Evolutionary conservation across 2,113 vertebrate genomes (phyloP).

Genomic region (Accipiter cooperii): DNA sequence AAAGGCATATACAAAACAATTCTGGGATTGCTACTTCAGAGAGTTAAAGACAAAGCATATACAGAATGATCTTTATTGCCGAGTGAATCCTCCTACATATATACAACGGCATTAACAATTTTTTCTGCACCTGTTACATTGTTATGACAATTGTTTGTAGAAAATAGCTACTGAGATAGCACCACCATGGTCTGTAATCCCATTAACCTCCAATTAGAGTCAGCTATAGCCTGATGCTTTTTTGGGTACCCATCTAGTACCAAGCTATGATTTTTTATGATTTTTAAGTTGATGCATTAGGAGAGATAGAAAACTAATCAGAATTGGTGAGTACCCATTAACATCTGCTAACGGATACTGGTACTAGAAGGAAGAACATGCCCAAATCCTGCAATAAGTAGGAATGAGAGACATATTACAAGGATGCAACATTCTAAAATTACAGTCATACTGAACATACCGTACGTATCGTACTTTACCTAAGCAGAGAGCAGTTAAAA

Average conservation of each 20-base stretch:
- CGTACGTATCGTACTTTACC: not conserved
- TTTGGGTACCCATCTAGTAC: not conserved
- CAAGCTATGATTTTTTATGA: not conserved
- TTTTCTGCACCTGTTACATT: not conserved
- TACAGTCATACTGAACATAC: not conserved
- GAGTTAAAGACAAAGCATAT: not conserved
- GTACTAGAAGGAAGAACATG: not conserved
- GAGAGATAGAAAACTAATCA: not conserved
- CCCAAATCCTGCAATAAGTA: not conserved
- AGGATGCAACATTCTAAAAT: not conserved
- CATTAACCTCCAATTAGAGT: not conserved
- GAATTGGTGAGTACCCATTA: not conserved
- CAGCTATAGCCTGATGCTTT: not conserved
- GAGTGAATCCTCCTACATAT: not conserved
- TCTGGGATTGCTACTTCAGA: not conserved
- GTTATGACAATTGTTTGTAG: not conserved
- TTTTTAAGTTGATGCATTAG: not conserved
- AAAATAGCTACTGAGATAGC: conserved; percentile 30
- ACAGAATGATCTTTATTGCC: not conserved
- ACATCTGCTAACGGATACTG: not conserved
- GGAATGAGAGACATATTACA: not conserved
- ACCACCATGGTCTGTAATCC: not conserved
- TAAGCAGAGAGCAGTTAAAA: not conserved
- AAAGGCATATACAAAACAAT: not conserved
- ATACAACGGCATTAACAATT: not conserved